Evolutionary conservation across 2,113 vertebrate species (phyloP).

Genomic region (Colius striatus): DNA sequence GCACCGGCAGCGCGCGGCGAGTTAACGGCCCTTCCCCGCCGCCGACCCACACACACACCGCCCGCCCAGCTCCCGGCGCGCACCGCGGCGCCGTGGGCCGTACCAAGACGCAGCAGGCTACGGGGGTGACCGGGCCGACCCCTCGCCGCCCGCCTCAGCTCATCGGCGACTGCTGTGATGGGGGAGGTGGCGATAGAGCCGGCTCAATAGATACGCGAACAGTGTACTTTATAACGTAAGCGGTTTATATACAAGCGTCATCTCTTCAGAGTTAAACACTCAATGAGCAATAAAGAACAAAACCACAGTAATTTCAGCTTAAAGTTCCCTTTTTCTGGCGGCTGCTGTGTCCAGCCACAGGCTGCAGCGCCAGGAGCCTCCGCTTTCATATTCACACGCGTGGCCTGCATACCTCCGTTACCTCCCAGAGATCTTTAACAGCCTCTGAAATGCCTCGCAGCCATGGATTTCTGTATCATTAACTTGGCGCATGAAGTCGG

Average conservation of each 20-base stretch:
- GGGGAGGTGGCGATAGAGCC: not conserved
- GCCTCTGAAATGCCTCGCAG: not conserved
- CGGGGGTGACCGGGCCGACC: not conserved
- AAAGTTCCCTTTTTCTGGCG: fast-evolving
- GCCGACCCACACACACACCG: fast-evolving
- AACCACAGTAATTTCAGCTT: not conserved
- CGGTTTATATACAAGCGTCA: not conserved
- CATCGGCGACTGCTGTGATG: fast-evolving
- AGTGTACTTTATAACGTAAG: fast-evolving
- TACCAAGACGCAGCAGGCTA: not conserved
- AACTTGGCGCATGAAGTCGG: not conserved
- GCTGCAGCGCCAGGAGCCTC: not conserved
- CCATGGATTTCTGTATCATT: fast-evolving
- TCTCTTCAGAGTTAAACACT: fast-evolving
- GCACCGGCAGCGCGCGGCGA: fast-evolving
- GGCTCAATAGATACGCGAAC: fast-evolving
- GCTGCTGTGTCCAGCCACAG: not conserved
- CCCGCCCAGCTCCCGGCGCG: not conserved
- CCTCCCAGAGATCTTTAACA: too few species aligned
- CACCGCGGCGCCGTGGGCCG: not conserved
- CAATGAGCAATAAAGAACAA: not conserved
- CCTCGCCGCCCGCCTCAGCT: too few species aligned
- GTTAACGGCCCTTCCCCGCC: fast-evolving
- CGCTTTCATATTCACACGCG: fast-evolving
- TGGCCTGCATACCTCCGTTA: fast-evolving